These are phyloP conservation scores for Pilophorus perplexus DNA, from an alignment of 2,888 invertebrate species.

Conservation along the genomic window DNA sequence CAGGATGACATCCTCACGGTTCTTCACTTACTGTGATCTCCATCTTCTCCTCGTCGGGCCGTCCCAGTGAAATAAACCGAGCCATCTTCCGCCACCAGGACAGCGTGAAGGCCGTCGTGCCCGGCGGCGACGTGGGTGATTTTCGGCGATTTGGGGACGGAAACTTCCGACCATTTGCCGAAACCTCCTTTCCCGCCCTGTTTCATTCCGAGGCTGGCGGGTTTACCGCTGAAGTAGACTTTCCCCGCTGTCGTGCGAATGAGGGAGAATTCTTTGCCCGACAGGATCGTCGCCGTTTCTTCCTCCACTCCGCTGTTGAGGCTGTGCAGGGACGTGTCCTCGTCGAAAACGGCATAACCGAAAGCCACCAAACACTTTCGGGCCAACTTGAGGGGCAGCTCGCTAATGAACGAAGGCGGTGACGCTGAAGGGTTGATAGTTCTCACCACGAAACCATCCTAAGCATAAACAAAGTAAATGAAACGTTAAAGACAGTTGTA, in stretches of 20 bases:
- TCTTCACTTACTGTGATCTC: conserved; percentile 67
- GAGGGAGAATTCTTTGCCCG: conserved; percentile 88
- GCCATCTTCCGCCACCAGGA: conserved; percentile 90
- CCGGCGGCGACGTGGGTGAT: conserved; percentile 80
- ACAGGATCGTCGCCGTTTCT: conserved; percentile 71
- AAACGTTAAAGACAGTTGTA: too few species aligned
- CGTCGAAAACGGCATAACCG: conserved; percentile 70
- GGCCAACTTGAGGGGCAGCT: conserved; percentile 72
- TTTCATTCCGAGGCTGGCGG: conserved; percentile 81
- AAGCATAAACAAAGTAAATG: background rate
- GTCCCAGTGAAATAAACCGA: conserved; percentile 81
- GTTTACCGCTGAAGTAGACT: conserved; percentile 84
- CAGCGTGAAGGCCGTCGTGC: conserved; percentile 89
- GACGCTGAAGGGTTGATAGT: conserved; percentile 65
- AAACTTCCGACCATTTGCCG: conserved; percentile 56
- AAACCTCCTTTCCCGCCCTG: conserved; percentile 50
- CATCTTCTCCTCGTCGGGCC: conserved; percentile 89
- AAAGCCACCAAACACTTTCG: conserved; percentile 75
- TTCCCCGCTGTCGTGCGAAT: conserved; percentile 81
- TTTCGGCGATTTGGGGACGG: conserved; percentile 69
- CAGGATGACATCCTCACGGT: background rate
- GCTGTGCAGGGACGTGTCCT: conserved; percentile 57
- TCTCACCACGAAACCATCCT: conserved; percentile 79
- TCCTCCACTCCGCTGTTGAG: conserved; percentile 66
- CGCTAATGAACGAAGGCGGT: conserved; percentile 58